A percentile compares a stretch with the other conserved stretches of the same genome.
Evolutionary conservation across 2,888 invertebrate species (phyloP).

Genomic region (Teinopalpus imperialis): DNA sequence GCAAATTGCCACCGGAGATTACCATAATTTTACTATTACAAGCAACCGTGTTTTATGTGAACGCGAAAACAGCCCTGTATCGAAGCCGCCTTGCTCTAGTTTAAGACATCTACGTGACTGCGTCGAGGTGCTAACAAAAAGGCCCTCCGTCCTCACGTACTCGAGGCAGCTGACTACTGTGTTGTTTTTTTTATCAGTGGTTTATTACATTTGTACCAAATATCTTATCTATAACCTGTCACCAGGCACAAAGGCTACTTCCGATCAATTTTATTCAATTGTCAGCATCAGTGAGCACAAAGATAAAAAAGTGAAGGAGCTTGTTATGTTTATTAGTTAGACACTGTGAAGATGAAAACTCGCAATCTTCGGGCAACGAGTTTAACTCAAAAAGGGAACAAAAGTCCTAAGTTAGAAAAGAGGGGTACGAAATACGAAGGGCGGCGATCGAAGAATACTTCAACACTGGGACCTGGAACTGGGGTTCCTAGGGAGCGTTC

Average conservation of each 20-base stretch:
- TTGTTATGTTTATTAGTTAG: slow-evolving; percentile 26
- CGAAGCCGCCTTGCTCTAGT: slow-evolving; percentile 38
- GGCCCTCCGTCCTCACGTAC: slow-evolving; percentile 61
- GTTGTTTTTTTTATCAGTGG: slow-evolving; percentile 59
- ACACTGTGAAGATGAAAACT: slow-evolving; percentile 61
- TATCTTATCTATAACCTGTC: slow-evolving; percentile 61
- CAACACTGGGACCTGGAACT: slow-evolving; percentile 28
- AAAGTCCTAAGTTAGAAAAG: slow-evolving; percentile 38
- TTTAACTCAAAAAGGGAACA: slow-evolving; percentile 36
- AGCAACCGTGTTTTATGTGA: slow-evolving; percentile 53
- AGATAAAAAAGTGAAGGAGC: slow-evolving; percentile 28
- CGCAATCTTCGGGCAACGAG: slow-evolving; percentile 49
- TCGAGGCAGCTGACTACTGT: slow-evolving; percentile 48
- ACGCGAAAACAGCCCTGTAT: slow-evolving; percentile 32
- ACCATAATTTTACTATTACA: slow-evolving; percentile 36
- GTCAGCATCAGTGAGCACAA: slow-evolving; percentile 35
- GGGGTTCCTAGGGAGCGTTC: slow-evolving; percentile 38
- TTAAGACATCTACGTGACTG: slow-evolving; percentile 67
- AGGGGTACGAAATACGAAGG: slow-evolving; percentile 28
- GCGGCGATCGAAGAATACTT: slow-evolving; percentile 32
- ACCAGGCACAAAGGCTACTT: slow-evolving; percentile 41
- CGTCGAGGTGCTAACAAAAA: slow-evolving; percentile 63
- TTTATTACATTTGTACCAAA: slow-evolving; percentile 63
- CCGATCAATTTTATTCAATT: slow-evolving; percentile 42
- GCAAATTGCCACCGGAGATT: slow-evolving; percentile 25